These are phyloP conservation scores for Scaptomyza cyrtandrae DNA, from an alignment of 2,888 invertebrate genomes.

Conservation along the genomic window DNA sequence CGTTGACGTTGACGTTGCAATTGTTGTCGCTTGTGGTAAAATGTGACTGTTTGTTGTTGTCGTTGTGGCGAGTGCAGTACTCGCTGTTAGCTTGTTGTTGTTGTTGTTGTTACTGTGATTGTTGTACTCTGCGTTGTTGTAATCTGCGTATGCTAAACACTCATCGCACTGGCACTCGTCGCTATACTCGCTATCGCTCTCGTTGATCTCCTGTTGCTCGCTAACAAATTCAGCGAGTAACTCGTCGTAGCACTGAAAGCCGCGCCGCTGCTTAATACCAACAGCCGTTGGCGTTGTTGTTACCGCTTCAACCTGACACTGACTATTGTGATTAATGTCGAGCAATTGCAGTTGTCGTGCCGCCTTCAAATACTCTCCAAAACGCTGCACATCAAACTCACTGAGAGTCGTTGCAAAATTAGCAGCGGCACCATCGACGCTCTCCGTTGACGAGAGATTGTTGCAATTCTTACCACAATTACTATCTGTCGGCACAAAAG, in stretches of 20 bases:
- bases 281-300: neutral
- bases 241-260: conserved; percentile 82
- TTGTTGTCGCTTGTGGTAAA: conserved; percentile 1
- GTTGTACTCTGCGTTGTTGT: conserved; percentile 12
- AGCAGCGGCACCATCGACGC: conserved; percentile 39
- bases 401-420: conserved; percentile 60
- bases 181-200: conserved; percentile 33
- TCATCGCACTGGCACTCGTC: conserved; percentile 65
- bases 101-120: neutral
- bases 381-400: conserved; percentile 82
- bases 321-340: conserved; percentile 51
- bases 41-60: neutral
- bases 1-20: conserved; percentile 7
- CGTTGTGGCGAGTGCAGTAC: conserved; percentile 22
- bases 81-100: conserved; percentile 23
- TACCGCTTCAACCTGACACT: conserved; percentile 8
- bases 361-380: conserved; percentile 69
- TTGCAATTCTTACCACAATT: conserved; percentile 20
- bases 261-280: conserved; percentile 35
- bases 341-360: conserved; percentile 65
- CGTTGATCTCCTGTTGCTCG: conserved; percentile 61
- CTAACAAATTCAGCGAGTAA: conserved; percentile 73
- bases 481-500: conserved; percentile 55
- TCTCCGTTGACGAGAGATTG: conserved; percentile 1
- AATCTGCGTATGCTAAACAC: conserved; percentile 46